Conservation (phyloP, 2,888 invertebrate species). For the Apoderus coryli region DNA sequence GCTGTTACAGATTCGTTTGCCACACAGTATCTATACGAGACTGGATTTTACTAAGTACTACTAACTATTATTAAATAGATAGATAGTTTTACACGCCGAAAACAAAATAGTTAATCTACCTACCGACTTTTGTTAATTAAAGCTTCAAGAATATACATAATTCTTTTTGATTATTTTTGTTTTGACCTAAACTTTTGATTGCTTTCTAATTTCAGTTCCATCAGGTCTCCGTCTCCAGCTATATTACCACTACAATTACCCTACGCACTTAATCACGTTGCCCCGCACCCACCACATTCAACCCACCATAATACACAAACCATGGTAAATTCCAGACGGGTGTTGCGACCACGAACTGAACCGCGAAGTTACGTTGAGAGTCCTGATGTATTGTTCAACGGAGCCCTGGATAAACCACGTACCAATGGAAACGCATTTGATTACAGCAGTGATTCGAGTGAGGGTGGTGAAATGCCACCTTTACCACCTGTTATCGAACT, state of each 20-base stretch:
- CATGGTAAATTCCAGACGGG: constrained; percentile 47
- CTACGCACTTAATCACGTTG: neutral
- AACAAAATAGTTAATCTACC: too few relatives aligned
- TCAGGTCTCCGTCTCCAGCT: constrained; percentile 3
- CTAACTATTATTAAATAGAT: too few relatives aligned
- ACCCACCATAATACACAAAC: constrained; percentile 21
- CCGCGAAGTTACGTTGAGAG: constrained; percentile 73
- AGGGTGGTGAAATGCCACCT: constrained; percentile 51
- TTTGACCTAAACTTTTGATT: too few relatives aligned
- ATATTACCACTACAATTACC: too few relatives aligned
- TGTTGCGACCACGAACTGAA: constrained; percentile 69
- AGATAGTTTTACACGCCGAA: too few relatives aligned
- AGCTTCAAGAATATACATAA: too few relatives aligned
- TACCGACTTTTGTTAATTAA: too few relatives aligned
- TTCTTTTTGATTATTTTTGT: too few relatives aligned
- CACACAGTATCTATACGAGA: too few relatives aligned
- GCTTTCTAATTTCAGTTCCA: constrained; percentile 4
- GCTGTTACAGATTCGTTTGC: too few relatives aligned
- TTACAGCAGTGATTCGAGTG: constrained; percentile 53
- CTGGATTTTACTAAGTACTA: too few relatives aligned
- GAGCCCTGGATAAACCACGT: too few relatives aligned
- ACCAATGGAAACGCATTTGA: constrained; percentile 35
- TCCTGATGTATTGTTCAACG: constrained; percentile 39
- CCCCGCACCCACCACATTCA: constrained; percentile 12
- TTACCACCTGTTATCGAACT: constrained; percentile 51